Evolutionary conservation across 2,113 vertebrate species (phyloP).

Genomic region (Amazona vittata): DNA sequence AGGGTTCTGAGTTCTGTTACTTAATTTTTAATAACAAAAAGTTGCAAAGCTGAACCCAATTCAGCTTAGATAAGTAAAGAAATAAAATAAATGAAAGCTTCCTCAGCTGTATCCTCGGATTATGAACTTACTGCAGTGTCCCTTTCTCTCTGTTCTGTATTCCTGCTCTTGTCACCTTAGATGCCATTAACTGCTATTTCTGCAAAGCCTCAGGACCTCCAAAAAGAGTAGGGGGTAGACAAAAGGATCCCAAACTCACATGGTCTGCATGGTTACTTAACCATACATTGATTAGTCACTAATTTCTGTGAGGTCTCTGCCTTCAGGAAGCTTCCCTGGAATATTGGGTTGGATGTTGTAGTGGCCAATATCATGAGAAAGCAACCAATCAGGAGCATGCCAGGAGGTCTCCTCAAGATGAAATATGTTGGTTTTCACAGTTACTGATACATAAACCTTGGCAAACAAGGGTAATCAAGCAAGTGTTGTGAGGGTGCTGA

Average conservation of each 20-base stretch:
- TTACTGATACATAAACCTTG: not conserved
- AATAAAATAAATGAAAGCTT: not conserved
- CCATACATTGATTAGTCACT: too few relatives aligned
- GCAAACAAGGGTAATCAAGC: too few relatives aligned
- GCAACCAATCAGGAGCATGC: rapidly evolving
- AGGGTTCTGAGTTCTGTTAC: not conserved
- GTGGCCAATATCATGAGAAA: not conserved
- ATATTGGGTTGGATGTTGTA: too few relatives aligned
- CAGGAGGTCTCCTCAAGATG: not conserved
- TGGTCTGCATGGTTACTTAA: not conserved
- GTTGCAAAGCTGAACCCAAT: not conserved
- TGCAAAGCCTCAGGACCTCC: not conserved
- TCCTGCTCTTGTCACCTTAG: not conserved
- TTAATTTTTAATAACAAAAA: not conserved
- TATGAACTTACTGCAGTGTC: not conserved
- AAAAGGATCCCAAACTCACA: not conserved
- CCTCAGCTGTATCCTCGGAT: not conserved
- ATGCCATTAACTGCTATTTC: not conserved
- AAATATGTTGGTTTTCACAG: not conserved
- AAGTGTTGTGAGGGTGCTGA: rapidly evolving
- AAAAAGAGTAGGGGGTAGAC: not conserved
- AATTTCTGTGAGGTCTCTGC: not conserved
- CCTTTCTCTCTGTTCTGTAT: too few relatives aligned
- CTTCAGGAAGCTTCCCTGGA: not conserved
- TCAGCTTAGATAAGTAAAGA: not conserved